These are phyloP conservation scores for Fulica atra DNA, from an alignment of 2,113 vertebrate species.

Conservation along the genomic window DNA sequence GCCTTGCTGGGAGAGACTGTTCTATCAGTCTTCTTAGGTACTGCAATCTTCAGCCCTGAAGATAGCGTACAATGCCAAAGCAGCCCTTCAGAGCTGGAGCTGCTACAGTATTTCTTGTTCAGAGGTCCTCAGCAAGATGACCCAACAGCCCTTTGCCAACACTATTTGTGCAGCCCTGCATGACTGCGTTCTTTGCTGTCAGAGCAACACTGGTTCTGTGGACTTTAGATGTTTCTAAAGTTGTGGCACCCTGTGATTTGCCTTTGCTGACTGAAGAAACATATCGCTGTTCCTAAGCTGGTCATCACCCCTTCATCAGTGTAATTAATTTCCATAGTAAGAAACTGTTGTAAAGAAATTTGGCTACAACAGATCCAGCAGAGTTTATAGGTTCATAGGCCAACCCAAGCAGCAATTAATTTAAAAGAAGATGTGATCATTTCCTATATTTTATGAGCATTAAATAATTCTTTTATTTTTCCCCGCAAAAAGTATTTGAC, in stretches of 20 bases:
- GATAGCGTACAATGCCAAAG: neutral
- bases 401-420: conserved; percentile 62
- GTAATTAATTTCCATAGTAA: conserved; percentile 29
- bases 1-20: neutral
- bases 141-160: neutral
- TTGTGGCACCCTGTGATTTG: conserved; percentile 13
- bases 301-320: conserved; percentile 41
- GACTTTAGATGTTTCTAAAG: neutral
- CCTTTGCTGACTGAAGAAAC: conserved; percentile 42
- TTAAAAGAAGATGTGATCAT: conserved; percentile 68
- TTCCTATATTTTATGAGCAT: conserved; percentile 64
- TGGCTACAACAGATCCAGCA: conserved; percentile 44
- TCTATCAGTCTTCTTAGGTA: neutral
- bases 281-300: neutral
- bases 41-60: neutral
- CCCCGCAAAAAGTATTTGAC: neutral
- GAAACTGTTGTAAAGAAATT: conserved; percentile 33
- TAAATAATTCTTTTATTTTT: conserved; percentile 34
- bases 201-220: neutral
- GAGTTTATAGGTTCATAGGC: conserved; percentile 42
- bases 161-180: neutral
- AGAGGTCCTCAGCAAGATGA: neutral
- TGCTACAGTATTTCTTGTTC: neutral
- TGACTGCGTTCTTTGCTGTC: neutral
- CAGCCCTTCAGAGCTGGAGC: neutral